Evolutionary conservation across 2,113 vertebrate genomes (phyloP).

Genomic region (Corythornis cristatus): DNA sequence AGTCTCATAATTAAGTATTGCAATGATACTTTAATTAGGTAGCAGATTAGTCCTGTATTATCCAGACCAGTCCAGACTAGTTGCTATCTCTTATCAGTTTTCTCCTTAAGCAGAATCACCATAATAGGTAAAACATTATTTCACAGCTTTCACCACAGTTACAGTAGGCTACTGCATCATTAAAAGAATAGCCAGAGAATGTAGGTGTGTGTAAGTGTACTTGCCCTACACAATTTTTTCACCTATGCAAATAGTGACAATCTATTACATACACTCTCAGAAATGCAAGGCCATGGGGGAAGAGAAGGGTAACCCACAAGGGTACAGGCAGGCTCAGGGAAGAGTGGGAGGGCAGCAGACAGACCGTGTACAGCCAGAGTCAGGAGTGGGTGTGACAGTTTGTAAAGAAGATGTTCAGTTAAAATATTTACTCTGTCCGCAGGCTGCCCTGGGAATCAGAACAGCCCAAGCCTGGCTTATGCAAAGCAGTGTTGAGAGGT

Average conservation of each 20-base stretch:
- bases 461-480: accelerated
- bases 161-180: neutral
- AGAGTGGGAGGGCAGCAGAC: neutral
- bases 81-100: neutral
- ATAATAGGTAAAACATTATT: neutral
- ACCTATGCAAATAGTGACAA: neutral
- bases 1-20: neutral
- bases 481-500: accelerated
- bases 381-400: neutral
- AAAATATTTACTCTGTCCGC: neutral
- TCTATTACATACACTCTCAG: neutral
- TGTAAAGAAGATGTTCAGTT: neutral
- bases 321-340: neutral
- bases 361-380: accelerated
- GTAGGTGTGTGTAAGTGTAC: neutral
- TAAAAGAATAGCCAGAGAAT: neutral
- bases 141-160: neutral
- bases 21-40: neutral
- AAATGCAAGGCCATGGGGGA: neutral
- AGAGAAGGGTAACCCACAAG: neutral
- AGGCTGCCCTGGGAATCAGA: neutral
- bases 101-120: neutral
- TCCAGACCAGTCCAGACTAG: neutral
- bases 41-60: neutral
- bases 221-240: neutral